phyloP scores from a whole-genome alignment of 1,140 invertebrate genomes.

The Papilio aristodemus region DNA sequence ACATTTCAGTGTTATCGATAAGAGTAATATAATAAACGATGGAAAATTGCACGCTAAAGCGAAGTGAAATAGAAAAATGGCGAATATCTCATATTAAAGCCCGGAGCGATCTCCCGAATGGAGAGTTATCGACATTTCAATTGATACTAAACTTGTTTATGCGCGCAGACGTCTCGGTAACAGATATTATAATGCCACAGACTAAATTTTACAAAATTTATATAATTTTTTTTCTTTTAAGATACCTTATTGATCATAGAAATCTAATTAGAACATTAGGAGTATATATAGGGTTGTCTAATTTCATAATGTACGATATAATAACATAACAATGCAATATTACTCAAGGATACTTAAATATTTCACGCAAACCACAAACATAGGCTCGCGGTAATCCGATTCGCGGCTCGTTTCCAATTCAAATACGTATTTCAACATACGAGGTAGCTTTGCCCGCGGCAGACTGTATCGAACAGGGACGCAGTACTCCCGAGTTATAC shows the following conservation, averaged over 20 bases:
- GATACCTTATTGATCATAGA: no score
- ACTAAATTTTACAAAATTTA: background rate
- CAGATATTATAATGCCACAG: background rate
- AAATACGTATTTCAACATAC: background rate
- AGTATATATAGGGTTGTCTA: no score
- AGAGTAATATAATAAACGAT: constrained; percentile 6
- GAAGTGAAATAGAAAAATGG: constrained; percentile 24
- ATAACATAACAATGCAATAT: background rate
- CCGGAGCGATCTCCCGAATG: constrained; percentile 8
- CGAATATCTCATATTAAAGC: constrained; percentile 19
- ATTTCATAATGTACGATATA: background rate
- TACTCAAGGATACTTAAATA: background rate
- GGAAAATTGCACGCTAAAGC: constrained; percentile 9
- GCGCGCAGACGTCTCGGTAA: background rate
- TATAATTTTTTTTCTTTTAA: no score
- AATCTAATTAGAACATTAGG: no score
- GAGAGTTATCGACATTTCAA: constrained; percentile 25
- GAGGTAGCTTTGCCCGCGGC: background rate
- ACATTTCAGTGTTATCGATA: background rate
- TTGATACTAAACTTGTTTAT: constrained; percentile 21
- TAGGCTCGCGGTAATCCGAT: constrained; percentile 7
- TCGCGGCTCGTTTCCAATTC: constrained; percentile 11
- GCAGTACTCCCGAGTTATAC: background rate
- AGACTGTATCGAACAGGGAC: background rate
- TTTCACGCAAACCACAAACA: constrained; percentile 1